These are phyloP conservation scores for Drosophila pectinifera DNA, from an alignment of 1,140 invertebrate species.

Conservation along the genomic window DNA sequence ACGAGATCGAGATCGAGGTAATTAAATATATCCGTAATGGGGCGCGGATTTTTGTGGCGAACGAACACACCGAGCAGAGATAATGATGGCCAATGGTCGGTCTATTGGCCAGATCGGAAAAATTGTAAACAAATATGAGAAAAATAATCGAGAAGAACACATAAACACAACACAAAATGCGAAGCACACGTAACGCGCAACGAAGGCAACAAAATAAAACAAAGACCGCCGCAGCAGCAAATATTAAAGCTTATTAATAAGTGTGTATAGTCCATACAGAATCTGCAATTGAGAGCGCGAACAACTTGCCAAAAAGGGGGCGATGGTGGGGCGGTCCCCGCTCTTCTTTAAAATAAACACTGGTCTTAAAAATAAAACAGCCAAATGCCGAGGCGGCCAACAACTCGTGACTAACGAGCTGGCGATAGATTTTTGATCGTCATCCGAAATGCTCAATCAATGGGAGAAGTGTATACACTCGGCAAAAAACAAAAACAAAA, in stretches of 20 bases:
- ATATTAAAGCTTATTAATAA: constrained; percentile 79
- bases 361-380: constrained; percentile 46
- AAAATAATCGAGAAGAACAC: constrained; percentile 46
- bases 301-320: constrained; percentile 6
- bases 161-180: constrained; percentile 35
- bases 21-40: constrained; percentile 70
- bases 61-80: constrained; percentile 20
- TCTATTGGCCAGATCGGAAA: constrained; percentile 33
- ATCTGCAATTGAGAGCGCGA: constrained; percentile 25
- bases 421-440: constrained; percentile 48
- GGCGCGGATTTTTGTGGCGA: constrained; percentile 58
- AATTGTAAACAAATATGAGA: constrained; percentile 57
- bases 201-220: constrained; percentile 32
- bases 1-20: constrained; percentile 53
- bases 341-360: constrained; percentile 73
- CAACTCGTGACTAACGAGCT: constrained; percentile 72
- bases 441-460: constrained; percentile 6
- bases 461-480: neutral
- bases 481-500: neutral
- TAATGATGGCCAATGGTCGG: constrained; percentile 44
- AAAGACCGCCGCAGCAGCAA: constrained; percentile 32
- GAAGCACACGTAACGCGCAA: constrained; percentile 42
- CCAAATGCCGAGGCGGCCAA: constrained; percentile 43
- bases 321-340: constrained; percentile 5
- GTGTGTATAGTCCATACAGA: constrained; percentile 62